These are phyloP conservation scores for Tipula unca DNA, from an alignment of 2,888 invertebrate species.

Conservation along the genomic window DNA sequence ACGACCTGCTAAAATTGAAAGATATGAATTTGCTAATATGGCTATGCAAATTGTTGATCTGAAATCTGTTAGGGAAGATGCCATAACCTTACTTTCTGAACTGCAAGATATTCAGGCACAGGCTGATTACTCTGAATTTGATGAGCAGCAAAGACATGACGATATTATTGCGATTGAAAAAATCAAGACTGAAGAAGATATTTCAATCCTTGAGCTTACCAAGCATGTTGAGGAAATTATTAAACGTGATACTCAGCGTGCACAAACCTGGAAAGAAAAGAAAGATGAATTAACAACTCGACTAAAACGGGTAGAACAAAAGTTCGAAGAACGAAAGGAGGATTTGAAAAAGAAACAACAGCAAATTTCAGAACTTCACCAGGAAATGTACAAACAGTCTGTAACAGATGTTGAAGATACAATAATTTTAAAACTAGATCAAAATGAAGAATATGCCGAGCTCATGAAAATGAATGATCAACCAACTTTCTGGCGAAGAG, in stretches of 20 bases:
- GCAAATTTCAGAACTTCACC: slow-evolving; percentile 29
- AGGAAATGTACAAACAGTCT: slow-evolving; percentile 45
- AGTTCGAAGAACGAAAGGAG: slow-evolving; percentile 27
- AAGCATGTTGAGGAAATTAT: slow-evolving; percentile 39
- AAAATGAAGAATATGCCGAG: slow-evolving; percentile 22
- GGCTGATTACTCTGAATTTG: slow-evolving; percentile 22
- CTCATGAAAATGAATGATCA: slow-evolving; percentile 28
- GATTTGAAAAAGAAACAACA: slow-evolving; percentile 27
- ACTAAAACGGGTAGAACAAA: slow-evolving; percentile 25
- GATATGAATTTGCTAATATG: slow-evolving; percentile 45
- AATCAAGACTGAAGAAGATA: slow-evolving; percentile 39
- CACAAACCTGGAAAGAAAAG: slow-evolving; percentile 40
- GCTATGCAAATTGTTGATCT: slow-evolving; percentile 44
- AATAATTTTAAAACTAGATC: slow-evolving; percentile 45
- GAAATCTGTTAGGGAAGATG: slow-evolving; percentile 36
- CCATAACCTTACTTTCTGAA: not conserved
- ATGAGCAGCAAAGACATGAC: slow-evolving; percentile 38
- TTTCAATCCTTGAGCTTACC: slow-evolving; percentile 40
- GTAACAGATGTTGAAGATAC: slow-evolving; percentile 50
- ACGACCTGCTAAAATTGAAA: slow-evolving; percentile 49
- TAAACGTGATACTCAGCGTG: slow-evolving; percentile 34
- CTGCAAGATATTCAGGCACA: slow-evolving; percentile 24
- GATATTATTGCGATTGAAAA: slow-evolving; percentile 39
- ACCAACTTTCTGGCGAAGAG: slow-evolving; percentile 28
- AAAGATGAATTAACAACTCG: slow-evolving; percentile 38